These are phyloP conservation scores for Lordiphosa fenestrarum DNA, from an alignment of 2,888 invertebrate species.

Conservation along the genomic window DNA sequence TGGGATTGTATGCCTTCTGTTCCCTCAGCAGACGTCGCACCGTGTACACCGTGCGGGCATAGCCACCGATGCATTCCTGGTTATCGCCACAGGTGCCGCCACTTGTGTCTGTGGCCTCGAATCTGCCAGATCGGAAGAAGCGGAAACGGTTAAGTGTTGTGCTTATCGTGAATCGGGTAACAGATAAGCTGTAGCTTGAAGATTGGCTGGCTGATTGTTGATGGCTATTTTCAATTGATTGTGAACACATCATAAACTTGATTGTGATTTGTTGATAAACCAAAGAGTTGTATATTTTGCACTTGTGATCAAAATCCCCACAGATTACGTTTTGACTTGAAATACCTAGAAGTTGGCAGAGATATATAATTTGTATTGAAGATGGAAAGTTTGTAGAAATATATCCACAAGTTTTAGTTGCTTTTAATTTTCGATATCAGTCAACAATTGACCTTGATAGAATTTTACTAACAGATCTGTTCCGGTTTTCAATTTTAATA, in stretches of 20 bases:
- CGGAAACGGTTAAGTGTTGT: constrained; percentile 1
- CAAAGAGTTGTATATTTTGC: too few species aligned
- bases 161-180: constrained; percentile 4
- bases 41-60: constrained; percentile 84
- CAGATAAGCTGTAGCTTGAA: neutral
- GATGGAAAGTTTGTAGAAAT: too few species aligned
- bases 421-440: too few species aligned
- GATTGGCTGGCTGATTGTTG: constrained; percentile 16
- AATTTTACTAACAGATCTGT: too few species aligned
- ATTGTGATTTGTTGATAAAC: constrained; percentile 3
- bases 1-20: constrained; percentile 81
- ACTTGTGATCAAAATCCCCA: too few species aligned
- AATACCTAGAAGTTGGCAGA: too few species aligned
- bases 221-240: constrained; percentile 5
- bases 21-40: constrained; percentile 80
- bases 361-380: too few species aligned
- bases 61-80: constrained; percentile 85
- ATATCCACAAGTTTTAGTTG: too few species aligned
- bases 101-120: constrained; percentile 83
- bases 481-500: too few species aligned
- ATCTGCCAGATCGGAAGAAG: constrained; percentile 79
- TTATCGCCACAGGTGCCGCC: constrained; percentile 83
- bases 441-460: too few species aligned
- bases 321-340: too few species aligned
- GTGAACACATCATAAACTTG: constrained; percentile 4